These are phyloP conservation scores for Oscheius sp. DNA, from an alignment of 2,888 invertebrate species.

Conservation along the genomic window DNA sequence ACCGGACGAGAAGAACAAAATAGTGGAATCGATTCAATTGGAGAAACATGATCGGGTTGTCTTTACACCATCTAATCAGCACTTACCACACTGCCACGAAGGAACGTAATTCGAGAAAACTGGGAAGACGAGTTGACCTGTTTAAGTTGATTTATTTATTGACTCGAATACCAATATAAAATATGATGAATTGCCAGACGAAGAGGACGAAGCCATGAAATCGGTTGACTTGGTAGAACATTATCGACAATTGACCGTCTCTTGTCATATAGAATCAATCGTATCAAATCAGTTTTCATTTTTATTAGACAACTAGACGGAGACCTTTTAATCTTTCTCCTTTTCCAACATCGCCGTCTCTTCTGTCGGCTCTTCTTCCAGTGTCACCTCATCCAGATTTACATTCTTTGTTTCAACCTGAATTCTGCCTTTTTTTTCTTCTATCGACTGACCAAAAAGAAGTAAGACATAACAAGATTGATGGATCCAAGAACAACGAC, in stretches of 20 bases:
- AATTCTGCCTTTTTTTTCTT: background rate
- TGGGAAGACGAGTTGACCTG: conserved; percentile 64
- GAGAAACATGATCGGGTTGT: conserved; percentile 52
- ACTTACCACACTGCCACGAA: conserved; percentile 50
- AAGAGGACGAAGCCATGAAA: conserved; percentile 64
- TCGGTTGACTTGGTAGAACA: conserved; percentile 64
- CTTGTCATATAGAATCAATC: background rate
- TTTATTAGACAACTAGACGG: conserved; percentile 1
- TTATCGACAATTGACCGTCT: conserved; percentile 13
- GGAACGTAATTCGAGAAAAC: conserved; percentile 68
- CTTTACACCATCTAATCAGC: background rate
- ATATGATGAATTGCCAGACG: conserved; percentile 49
- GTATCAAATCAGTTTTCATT: background rate
- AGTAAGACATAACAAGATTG: conserved; percentile 55
- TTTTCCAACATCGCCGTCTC: conserved; percentile 44
- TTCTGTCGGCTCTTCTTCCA: conserved; percentile 32
- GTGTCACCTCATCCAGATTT: conserved; percentile 45
- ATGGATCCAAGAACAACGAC: conserved; percentile 62
- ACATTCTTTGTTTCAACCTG: conserved; percentile 51
- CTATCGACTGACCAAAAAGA: conserved; percentile 43
- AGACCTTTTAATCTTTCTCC: background rate
- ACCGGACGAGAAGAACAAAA: conserved; percentile 66
- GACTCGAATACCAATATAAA: background rate
- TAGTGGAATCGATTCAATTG: conserved; percentile 68
- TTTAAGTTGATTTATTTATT: too few relatives aligned